Conservation (phyloP, 2,888 invertebrate species). For the Prenolepis imparis region DNA sequence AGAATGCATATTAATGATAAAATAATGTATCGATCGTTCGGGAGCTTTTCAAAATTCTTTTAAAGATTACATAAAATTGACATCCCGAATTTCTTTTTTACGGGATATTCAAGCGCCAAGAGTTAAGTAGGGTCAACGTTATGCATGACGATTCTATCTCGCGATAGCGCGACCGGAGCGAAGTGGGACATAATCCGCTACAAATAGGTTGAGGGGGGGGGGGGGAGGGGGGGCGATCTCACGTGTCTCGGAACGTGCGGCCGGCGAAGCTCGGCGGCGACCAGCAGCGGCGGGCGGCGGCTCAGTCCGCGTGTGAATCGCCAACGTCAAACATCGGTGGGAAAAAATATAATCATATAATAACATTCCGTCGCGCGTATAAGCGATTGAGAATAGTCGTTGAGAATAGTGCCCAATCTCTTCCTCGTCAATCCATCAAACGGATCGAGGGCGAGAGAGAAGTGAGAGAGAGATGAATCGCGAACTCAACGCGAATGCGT, state of each 20-base stretch:
- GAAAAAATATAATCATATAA: too few species aligned
- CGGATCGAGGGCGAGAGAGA: background rate
- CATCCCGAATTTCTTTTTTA: background rate
- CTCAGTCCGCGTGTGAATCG: conserved; percentile 54
- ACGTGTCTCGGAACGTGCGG: conserved; percentile 75
- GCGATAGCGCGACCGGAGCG: conserved; percentile 23
- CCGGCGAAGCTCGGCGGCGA: conserved; percentile 54
- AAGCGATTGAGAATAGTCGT: background rate
- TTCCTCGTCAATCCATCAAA: too few species aligned
- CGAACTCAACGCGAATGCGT: conserved; percentile 5
- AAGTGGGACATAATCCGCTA: conserved; percentile 61
- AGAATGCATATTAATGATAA: background rate
- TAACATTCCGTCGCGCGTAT: conserved; percentile 9
- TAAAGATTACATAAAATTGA: background rate
- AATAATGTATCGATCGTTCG: too few species aligned
- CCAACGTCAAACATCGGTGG: conserved; percentile 4
- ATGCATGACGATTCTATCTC: conserved; percentile 55
- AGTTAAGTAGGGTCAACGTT: background rate
- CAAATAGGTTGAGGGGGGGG: conserved; percentile 60
- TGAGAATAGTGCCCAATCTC: background rate
- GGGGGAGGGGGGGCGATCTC: conserved; percentile 47
- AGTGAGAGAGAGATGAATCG: conserved; percentile 10
- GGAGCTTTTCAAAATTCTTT: too few species aligned
- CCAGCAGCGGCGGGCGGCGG: conserved; percentile 1
- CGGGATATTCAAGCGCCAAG: background rate